phyloP scores from a whole-genome alignment of 2,113 vertebrate genomes.

The Tyto alba region DNA sequence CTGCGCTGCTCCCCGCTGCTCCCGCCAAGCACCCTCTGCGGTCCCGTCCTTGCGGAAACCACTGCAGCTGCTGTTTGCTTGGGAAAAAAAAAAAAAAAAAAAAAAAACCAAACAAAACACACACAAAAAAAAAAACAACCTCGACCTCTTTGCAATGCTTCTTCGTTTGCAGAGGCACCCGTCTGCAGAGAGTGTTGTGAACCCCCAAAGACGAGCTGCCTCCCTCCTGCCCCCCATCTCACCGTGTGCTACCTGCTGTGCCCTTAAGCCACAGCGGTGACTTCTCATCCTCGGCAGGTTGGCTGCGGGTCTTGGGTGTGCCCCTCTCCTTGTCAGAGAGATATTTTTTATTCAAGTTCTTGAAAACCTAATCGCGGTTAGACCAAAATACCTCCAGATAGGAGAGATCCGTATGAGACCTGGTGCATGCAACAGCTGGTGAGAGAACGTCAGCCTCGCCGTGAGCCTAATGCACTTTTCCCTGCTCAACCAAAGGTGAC shows the following conservation, averaged over 20 bases:
- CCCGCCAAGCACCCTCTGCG: background rate
- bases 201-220: background rate
- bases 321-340: background rate
- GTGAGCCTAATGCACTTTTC: background rate
- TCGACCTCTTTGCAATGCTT: background rate
- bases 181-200: background rate
- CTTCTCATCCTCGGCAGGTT: background rate
- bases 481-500: background rate
- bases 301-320: background rate
- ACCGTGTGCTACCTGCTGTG: background rate
- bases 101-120: too few species aligned
- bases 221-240: background rate
- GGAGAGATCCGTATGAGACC: background rate
- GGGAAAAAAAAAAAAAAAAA: too few species aligned
- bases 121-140: too few species aligned
- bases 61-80: background rate
- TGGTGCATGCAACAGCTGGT: background rate
- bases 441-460: background rate
- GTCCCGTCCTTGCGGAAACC: background rate
- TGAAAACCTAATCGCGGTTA: background rate
- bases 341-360: background rate
- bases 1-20: background rate
- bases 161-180: background rate
- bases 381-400: background rate
- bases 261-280: too few species aligned